Evolutionary conservation across 2,113 vertebrate genomes (phyloP).

Genomic region (Aleadryas rufinucha): DNA sequence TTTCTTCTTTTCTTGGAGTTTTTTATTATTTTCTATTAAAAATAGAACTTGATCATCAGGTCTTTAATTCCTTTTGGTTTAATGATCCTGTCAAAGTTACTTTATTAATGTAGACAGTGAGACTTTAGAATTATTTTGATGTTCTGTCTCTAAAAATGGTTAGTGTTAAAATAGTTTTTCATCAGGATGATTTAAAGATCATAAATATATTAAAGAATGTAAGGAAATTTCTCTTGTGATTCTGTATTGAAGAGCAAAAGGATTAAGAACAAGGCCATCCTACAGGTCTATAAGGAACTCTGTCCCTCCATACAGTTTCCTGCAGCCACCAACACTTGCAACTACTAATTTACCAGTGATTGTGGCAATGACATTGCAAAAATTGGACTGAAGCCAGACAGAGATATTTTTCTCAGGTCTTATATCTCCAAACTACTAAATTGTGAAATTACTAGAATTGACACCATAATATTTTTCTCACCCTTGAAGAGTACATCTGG

Average conservation of each 20-base stretch:
- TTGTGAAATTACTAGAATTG: background rate
- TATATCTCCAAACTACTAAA: background rate
- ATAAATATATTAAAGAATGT: background rate
- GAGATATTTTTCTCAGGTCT: background rate
- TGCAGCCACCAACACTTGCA: background rate
- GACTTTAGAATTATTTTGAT: background rate
- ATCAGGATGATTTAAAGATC: background rate
- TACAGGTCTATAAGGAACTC: background rate
- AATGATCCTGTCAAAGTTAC: background rate
- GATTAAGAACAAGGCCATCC: background rate
- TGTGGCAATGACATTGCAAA: background rate
- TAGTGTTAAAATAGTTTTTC: background rate
- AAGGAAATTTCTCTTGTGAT: background rate
- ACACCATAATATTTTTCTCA: background rate
- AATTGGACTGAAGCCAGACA: background rate
- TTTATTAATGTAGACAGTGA: background rate
- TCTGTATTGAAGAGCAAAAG: background rate
- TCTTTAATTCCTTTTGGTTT: background rate
- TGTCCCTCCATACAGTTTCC: accelerated
- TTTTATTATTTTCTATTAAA: background rate
- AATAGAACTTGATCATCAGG: background rate
- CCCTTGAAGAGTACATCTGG: background rate
- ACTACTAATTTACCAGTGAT: background rate
- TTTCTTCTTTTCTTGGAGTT: background rate
- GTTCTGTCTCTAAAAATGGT: background rate